These are phyloP conservation scores for Ectemnius continuus DNA, from an alignment of 2,888 invertebrate genomes.

Conservation along the genomic window DNA sequence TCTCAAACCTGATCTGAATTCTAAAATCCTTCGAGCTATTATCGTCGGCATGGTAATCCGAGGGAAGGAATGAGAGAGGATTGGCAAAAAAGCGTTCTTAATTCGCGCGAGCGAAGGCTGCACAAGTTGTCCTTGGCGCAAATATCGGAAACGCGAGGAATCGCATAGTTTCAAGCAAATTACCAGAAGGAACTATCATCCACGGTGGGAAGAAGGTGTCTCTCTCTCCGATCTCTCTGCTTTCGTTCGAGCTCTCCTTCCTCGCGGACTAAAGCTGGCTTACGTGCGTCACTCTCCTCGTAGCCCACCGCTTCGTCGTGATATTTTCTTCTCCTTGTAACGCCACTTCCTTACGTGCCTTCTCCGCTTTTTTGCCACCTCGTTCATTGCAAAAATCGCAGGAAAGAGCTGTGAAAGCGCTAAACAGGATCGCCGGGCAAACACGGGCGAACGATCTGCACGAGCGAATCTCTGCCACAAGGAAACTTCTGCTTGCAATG, in stretches of 20 bases:
- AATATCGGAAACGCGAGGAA: too few relatives aligned
- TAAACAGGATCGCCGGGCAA: constrained; percentile 23
- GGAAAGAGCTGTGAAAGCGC: constrained; percentile 18
- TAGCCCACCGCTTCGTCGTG: neutral
- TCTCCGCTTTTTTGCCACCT: neutral
- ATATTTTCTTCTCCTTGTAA: constrained; percentile 6
- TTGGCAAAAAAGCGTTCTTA: constrained; percentile 15
- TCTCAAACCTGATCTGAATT: too few relatives aligned
- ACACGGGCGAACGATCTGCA: constrained; percentile 2
- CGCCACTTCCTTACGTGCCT: neutral
- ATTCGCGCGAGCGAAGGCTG: neutral
- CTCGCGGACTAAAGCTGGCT: neutral
- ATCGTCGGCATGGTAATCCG: neutral
- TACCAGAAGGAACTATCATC: neutral
- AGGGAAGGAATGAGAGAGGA: neutral
- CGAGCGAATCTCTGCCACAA: neutral
- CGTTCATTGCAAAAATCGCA: neutral
- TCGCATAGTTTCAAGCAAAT: too few relatives aligned
- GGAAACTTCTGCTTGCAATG: neutral
- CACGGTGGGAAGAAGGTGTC: neutral
- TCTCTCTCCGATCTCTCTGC: too few relatives aligned
- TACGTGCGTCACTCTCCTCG: neutral
- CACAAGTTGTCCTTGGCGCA: too few relatives aligned
- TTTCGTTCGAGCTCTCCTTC: too few relatives aligned
- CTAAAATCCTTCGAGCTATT: too few relatives aligned